Evolutionary conservation across 2,888 invertebrate genomes (phyloP).

Genomic region (Agonopterix alstromeriana): DNA sequence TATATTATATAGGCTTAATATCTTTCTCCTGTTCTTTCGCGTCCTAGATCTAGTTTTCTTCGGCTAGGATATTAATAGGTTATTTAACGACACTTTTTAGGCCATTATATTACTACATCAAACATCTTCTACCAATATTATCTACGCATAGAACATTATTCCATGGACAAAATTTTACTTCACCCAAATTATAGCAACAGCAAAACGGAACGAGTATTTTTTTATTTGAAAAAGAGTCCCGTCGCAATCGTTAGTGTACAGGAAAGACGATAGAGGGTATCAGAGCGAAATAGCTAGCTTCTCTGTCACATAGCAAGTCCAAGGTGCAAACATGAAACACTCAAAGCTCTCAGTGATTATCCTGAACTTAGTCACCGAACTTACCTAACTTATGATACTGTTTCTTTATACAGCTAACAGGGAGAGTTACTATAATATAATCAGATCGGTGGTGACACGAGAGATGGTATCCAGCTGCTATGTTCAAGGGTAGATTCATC

Average conservation of each 20-base stretch:
- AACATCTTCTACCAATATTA: too few relatives aligned
- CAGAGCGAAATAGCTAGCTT: conserved; percentile 76
- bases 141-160: too few relatives aligned
- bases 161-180: too few relatives aligned
- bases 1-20: too few relatives aligned
- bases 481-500: too few relatives aligned
- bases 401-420: conserved; percentile 39
- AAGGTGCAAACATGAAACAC: conserved; percentile 79
- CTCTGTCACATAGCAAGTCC: conserved; percentile 77
- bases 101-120: too few relatives aligned
- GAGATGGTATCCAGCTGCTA: not conserved
- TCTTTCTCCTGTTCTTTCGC: too few relatives aligned
- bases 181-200: conserved; percentile 11
- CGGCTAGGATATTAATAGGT: too few relatives aligned
- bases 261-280: conserved; percentile 73
- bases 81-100: too few relatives aligned
- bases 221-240: conserved; percentile 47
- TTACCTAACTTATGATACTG: conserved; percentile 49
- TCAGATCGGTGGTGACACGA: conserved; percentile 2
- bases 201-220: conserved; percentile 35
- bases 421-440: conserved; percentile 40
- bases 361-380: conserved; percentile 55
- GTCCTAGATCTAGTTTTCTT: too few relatives aligned
- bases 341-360: conserved; percentile 75
- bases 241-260: conserved; percentile 73